phyloP scores from a whole-genome alignment of 1,140 invertebrate species.

The Plutomurus gul region DNA sequence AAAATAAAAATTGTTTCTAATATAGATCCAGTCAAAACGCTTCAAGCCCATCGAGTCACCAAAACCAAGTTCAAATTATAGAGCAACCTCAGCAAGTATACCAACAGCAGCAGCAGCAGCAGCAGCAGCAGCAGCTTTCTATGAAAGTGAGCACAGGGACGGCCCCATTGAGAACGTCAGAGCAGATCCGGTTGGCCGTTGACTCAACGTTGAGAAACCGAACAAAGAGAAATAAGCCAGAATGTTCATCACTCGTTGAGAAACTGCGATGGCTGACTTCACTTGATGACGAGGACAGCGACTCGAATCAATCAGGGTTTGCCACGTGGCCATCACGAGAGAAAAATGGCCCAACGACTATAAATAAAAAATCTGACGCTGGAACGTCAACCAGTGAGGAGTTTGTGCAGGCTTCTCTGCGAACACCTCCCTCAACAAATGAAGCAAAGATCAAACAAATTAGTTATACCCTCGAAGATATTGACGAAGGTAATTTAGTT shows the following conservation, averaged over 20 bases:
- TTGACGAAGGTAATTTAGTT: slow-evolving; percentile 53
- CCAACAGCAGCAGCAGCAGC: background rate
- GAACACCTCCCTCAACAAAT: slow-evolving; percentile 41
- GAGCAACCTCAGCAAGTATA: background rate
- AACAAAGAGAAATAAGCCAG: slow-evolving; percentile 48
- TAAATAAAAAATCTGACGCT: slow-evolving; percentile 47
- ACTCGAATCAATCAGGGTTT: slow-evolving; percentile 48
- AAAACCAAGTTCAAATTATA: slow-evolving; percentile 21
- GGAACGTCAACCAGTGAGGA: slow-evolving; percentile 50
- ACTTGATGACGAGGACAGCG: slow-evolving; percentile 47
- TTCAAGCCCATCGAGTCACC: slow-evolving; percentile 7
- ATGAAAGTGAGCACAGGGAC: slow-evolving; percentile 50
- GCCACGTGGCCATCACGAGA: slow-evolving; percentile 53
- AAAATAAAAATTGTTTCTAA: too few relatives aligned
- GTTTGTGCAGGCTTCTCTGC: slow-evolving; percentile 46
- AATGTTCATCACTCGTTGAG: slow-evolving; percentile 52
- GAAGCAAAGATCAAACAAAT: slow-evolving; percentile 54
- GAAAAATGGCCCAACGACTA: slow-evolving; percentile 42
- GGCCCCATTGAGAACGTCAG: slow-evolving; percentile 51
- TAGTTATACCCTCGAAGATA: slow-evolving; percentile 51
- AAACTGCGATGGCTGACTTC: slow-evolving; percentile 53
- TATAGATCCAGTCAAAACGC: background rate
- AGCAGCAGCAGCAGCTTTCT: background rate
- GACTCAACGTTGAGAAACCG: slow-evolving; percentile 46
- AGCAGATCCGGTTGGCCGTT: slow-evolving; percentile 50